Conservation (phyloP, 2,797 vertebrate species). For the Propithecus deckenii region DNA sequence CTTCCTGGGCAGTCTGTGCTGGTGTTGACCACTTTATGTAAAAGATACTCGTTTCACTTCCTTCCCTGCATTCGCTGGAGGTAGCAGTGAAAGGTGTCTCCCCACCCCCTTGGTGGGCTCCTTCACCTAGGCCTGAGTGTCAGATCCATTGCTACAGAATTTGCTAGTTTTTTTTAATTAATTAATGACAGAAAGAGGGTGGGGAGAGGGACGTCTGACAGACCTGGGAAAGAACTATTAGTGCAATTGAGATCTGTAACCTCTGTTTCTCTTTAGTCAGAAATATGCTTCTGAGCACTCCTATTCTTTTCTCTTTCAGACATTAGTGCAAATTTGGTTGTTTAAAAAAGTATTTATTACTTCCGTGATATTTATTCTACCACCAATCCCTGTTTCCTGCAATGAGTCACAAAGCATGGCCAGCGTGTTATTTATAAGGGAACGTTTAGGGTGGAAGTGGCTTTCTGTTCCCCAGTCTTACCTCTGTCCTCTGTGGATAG, state of each 20-base stretch:
- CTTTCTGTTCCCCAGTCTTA: neutral
- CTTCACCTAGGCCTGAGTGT: neutral
- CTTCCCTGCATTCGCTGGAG: neutral
- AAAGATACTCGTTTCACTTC: neutral
- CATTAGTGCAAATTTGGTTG: neutral
- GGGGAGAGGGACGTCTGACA: neutral
- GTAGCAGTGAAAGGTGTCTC: neutral
- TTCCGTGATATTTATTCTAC: neutral
- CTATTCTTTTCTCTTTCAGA: neutral
- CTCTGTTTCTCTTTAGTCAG: neutral
- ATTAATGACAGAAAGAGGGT: neutral
- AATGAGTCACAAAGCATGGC: neutral
- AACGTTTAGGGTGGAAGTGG: neutral
- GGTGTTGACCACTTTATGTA: neutral
- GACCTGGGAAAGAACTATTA: neutral
- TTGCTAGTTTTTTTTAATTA: neutral
- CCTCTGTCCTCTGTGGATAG: conserved; percentile 73
- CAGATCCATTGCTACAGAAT: neutral
- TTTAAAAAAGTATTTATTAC: neutral
- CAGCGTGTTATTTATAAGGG: neutral
- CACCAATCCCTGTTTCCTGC: neutral
- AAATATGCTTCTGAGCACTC: neutral
- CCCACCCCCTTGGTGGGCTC: neutral
- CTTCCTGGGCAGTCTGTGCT: neutral
- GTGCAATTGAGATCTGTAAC: neutral